These are phyloP conservation scores for Zaprionus taronus DNA, from an alignment of 1,140 invertebrate genomes.

Conservation along the genomic window DNA sequence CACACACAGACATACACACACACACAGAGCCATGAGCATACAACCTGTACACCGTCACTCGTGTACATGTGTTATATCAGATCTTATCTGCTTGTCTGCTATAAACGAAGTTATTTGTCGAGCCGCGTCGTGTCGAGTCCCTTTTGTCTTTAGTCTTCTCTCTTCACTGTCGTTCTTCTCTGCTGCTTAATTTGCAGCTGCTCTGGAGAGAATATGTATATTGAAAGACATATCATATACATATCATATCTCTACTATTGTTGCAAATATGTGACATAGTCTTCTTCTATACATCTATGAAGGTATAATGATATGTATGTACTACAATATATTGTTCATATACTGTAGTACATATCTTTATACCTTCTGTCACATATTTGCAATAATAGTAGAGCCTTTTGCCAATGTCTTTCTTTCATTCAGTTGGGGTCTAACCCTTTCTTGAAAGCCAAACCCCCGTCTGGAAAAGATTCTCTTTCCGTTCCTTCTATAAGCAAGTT, in stretches of 20 bases:
- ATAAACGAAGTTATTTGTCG: constrained; percentile 3
- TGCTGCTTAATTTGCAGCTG: not conserved
- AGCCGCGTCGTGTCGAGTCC: not conserved
- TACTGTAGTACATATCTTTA: no score
- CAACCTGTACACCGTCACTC: not conserved
- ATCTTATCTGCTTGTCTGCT: constrained; percentile 13
- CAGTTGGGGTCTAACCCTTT: no score
- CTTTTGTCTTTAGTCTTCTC: not conserved
- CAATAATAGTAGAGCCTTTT: not conserved
- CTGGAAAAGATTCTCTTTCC: not conserved
- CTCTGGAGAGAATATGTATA: not conserved
- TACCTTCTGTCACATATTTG: not conserved
- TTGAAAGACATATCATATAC: not conserved
- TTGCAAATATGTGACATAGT: no score
- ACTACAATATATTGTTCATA: no score
- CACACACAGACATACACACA: constrained; percentile 8
- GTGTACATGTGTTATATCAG: not conserved
- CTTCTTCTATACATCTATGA: no score
- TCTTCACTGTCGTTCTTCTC: not conserved
- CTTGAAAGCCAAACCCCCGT: not conserved
- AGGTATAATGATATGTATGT: no score
- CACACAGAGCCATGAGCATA: not conserved
- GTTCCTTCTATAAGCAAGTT: not conserved
- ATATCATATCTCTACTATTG: no score
- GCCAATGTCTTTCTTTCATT: not conserved